Conservation (phyloP, 2,888 invertebrate species). For the Eudemis profundana region DNA sequence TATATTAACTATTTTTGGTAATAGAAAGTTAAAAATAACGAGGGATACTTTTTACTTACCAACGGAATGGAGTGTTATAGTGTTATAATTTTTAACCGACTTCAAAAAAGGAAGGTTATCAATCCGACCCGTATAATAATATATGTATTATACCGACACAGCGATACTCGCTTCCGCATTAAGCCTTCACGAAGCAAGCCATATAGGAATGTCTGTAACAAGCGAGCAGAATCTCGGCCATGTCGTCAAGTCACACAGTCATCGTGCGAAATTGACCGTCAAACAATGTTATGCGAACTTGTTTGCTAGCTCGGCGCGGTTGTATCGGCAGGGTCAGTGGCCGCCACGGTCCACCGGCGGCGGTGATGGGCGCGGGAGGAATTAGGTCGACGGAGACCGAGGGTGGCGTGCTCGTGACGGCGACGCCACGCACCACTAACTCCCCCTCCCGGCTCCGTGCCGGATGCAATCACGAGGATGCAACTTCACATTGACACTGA, state of each 20-base stretch:
- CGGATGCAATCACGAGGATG: constrained; percentile 6
- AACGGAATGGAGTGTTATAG: too few relatives aligned
- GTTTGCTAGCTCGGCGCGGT: constrained; percentile 23
- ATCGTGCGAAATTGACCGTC: constrained; percentile 31
- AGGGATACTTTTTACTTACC: too few relatives aligned
- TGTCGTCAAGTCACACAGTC: constrained; percentile 29
- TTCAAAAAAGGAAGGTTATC: too few relatives aligned
- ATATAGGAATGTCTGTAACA: constrained; percentile 7
- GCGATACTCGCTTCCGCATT: too few relatives aligned
- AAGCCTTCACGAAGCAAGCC: neutral
- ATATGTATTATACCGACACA: too few relatives aligned
- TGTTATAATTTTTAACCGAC: too few relatives aligned
- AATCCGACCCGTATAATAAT: too few relatives aligned
- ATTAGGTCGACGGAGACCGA: constrained; percentile 44
- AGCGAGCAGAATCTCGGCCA: constrained; percentile 28
- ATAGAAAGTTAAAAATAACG: too few relatives aligned
- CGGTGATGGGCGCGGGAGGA: constrained; percentile 44
- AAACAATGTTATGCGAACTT: constrained; percentile 39
- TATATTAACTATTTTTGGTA: too few relatives aligned
- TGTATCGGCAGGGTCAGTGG: constrained; percentile 48
- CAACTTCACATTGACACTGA: constrained; percentile 18
- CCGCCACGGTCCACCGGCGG: constrained; percentile 49
- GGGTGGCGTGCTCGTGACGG: constrained; percentile 52
- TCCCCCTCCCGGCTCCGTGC: constrained; percentile 39
- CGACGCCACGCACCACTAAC: constrained; percentile 65